Evolutionary conservation across 2,888 invertebrate species (phyloP).

Genomic region (Agrotis exclamationis): DNA sequence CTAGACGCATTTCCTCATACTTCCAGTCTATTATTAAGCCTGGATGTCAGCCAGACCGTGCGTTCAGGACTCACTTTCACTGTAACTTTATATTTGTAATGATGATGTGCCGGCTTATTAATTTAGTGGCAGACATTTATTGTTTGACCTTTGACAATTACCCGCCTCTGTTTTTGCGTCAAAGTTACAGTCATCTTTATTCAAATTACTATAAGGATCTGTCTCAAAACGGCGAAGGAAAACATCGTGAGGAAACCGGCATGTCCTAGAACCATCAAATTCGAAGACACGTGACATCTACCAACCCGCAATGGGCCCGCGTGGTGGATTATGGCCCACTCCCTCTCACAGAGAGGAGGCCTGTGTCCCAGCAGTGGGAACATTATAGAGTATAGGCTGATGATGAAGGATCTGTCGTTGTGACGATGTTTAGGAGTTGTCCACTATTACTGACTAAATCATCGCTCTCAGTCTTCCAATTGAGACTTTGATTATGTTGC

Average conservation of each 20-base stretch:
- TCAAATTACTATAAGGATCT: not conserved
- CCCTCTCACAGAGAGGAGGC: no score
- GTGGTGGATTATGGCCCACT: no score
- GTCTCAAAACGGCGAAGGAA: no score
- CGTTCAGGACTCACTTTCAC: constrained; percentile 59
- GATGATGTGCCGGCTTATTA: constrained; percentile 9
- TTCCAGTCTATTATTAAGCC: constrained; percentile 73
- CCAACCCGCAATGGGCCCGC: no score
- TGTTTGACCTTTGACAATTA: not conserved
- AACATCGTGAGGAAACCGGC: no score
- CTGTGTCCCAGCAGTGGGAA: no score
- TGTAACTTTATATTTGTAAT: constrained; percentile 52
- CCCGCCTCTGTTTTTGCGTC: no score
- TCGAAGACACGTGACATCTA: no score
- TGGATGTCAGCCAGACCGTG: constrained; percentile 75
- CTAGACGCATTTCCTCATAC: constrained; percentile 78
- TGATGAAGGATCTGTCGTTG: not conserved
- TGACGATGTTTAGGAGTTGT: not conserved
- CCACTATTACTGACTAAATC: no score
- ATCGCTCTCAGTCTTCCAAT: not conserved
- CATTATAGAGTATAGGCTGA: no score
- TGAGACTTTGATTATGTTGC: not conserved
- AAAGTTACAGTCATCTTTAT: no score
- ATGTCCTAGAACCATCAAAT: no score
- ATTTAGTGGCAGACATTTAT: not conserved